Evolutionary conservation across 2,797 vertebrate species (phyloP).

Genomic region (Sebastes kiyomatsui): DNA sequence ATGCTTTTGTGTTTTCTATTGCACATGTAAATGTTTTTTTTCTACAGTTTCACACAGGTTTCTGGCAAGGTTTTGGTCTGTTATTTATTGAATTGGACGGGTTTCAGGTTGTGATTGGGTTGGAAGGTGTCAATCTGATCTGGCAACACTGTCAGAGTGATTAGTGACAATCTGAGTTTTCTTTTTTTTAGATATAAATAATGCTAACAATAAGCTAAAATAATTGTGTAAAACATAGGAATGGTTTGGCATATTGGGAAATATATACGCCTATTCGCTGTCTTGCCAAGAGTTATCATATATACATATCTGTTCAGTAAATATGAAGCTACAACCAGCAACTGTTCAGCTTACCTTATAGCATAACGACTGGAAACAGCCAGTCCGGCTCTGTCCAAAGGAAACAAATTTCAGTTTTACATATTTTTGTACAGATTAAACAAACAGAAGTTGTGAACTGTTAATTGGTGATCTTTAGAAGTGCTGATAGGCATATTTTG

Average conservation of each 20-base stretch:
- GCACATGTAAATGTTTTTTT: accelerated
- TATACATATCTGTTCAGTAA: neutral
- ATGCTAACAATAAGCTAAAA: neutral
- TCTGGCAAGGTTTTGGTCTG: no score
- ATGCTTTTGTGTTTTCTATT: no score
- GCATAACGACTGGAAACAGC: neutral
- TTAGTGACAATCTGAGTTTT: neutral
- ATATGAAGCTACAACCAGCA: neutral
- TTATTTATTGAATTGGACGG: no score
- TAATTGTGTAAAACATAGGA: neutral
- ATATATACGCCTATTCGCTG: neutral
- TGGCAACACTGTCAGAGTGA: neutral
- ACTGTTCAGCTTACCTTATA: neutral
- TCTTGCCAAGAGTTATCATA: neutral
- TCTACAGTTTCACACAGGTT: no score
- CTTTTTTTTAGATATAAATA: neutral
- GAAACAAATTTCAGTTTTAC: neutral
- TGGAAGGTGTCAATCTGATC: no score
- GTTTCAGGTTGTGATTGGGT: no score
- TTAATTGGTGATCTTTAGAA: neutral
- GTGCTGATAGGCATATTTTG: neutral
- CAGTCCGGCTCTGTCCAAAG: neutral
- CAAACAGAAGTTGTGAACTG: neutral
- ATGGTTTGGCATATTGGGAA: neutral
- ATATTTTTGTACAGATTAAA: neutral